Evolutionary conservation across 2,113 vertebrate species (phyloP), one percentile per base, ranked within the genome.

Genomic region (Ceyx cyanopectus): DNA sequence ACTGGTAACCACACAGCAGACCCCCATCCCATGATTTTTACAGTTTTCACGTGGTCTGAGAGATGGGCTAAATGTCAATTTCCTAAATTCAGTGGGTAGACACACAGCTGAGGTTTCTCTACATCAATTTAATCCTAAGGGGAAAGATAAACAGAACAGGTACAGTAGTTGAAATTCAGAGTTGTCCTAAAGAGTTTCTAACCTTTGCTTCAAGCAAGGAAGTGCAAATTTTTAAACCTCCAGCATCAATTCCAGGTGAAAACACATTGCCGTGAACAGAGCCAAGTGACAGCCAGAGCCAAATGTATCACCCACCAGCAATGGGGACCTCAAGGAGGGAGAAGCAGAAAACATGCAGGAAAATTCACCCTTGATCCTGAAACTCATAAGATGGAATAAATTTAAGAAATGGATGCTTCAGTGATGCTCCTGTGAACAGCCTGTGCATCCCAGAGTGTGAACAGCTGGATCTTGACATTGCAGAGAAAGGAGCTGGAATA

Each of bases 381-480:
- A 91, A 12, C 0, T 0, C 23, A 1, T 50, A 51, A 61, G 15
- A 50, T 3, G 1, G 8, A 61, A 11, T 21, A 60, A 20, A 32
- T 51, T 65, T 62, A 2, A 7, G 8, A 86, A 87, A 43, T 27
- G 26, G n/a, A 45, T 81, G 26, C n/a, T 50, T 21, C 45, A 48
- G 43, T 43, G 57, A 43, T 16, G 17, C 63, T 62, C 23, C 20
- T 69, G 50, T 45, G 32, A 92, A 70, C n/a, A 68, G 46, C n/a
- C 51, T 69, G 56, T 14, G 19, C 34, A 76, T 40, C 40, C 51
- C 12, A 26, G 58, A 50, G 56, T 43, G n/a, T 62, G 37, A 84
- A 81, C 26, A 53, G 63, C 53, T 90, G 50, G n/a, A 67, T 92
- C 67, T 40, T 65, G 45, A 14, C 51, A 27, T 43, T 50, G 37